A percentile compares a stretch with the other conserved stretches of the same genome.
These are phyloP conservation scores for Sphinx pinastri DNA, from an alignment of 2,888 invertebrate species.

Conservation along the genomic window DNA sequence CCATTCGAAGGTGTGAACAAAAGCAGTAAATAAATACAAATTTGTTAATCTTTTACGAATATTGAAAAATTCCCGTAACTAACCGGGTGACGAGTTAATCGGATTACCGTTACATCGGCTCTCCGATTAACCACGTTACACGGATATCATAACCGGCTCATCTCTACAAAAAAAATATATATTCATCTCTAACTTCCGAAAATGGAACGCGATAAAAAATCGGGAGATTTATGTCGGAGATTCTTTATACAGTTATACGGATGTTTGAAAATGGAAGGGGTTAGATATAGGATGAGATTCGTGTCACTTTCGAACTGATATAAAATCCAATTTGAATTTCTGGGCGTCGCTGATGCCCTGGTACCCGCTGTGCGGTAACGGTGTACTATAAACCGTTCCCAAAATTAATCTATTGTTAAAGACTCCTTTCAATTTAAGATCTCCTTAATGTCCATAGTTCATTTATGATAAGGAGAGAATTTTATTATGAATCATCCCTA, in stretches of 20 bases:
- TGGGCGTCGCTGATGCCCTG: conserved; percentile 28
- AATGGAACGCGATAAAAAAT: conserved; percentile 15
- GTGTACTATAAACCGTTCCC: conserved; percentile 7
- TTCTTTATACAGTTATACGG: too few relatives aligned
- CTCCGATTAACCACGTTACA: conserved; percentile 26
- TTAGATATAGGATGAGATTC: conserved; percentile 18
- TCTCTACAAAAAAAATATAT: conserved; percentile 22
- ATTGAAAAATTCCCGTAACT: conserved; percentile 3
- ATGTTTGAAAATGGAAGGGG: background rate
- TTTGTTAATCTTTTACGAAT: background rate
- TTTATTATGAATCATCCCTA: background rate
- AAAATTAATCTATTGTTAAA: conserved; percentile 21
- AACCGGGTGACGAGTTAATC: conserved; percentile 19
- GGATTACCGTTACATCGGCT: conserved; percentile 23
- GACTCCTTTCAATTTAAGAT: conserved; percentile 19
- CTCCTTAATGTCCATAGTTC: conserved; percentile 15
- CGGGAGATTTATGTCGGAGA: background rate
- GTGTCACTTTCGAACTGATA: conserved; percentile 24
- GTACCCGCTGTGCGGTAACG: conserved; percentile 30
- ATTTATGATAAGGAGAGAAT: conserved; percentile 5
- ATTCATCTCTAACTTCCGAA: conserved; percentile 7
- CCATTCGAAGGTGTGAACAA: background rate
- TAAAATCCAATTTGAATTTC: conserved; percentile 26
- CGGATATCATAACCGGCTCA: conserved; percentile 25
- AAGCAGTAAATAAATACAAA: conserved; percentile 17